Percentiles rank a stretch among this genome's conserved stretches.
Conservation (phyloP, 2,113 vertebrate genomes). For the Sitta europaea region DNA sequence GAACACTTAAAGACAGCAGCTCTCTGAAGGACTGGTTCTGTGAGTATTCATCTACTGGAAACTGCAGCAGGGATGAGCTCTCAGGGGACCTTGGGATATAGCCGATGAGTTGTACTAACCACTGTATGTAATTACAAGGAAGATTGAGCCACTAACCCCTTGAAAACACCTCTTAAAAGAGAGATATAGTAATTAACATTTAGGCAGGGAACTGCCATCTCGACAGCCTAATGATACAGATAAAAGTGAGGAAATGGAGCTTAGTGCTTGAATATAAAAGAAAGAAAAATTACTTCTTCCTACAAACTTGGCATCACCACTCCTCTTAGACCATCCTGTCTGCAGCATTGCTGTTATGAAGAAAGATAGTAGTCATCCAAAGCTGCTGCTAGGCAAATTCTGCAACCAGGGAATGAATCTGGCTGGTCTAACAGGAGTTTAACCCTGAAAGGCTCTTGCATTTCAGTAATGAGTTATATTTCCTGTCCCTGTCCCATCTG, state of each 20-base stretch:
- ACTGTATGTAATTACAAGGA: conserved; percentile 13
- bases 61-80: not conserved
- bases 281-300: not conserved
- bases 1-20: not conserved
- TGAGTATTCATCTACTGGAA: conserved; percentile 6
- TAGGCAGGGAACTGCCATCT: not conserved
- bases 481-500: conserved; percentile 10
- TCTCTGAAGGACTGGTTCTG: conserved; percentile 9
- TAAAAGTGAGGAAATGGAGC: conserved; percentile 13
- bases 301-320: not conserved
- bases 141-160: not conserved
- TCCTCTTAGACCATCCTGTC: not conserved
- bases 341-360: not conserved
- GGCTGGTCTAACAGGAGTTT: not conserved
- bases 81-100: not conserved
- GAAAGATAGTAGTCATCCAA: not conserved
- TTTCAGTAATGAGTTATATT: conserved; percentile 18
- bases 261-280: conserved; percentile 5
- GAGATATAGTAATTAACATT: conserved; percentile 24
- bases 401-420: not conserved
- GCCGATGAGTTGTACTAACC: not conserved
- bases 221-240: not conserved
- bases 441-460: not conserved
- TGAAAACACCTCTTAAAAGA: conserved; percentile 26
- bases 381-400: conserved; percentile 22